Base-by-base conservation (phyloP, 2,888 invertebrate genomes). In the Lordiphosa andalusiaca region DNA sequence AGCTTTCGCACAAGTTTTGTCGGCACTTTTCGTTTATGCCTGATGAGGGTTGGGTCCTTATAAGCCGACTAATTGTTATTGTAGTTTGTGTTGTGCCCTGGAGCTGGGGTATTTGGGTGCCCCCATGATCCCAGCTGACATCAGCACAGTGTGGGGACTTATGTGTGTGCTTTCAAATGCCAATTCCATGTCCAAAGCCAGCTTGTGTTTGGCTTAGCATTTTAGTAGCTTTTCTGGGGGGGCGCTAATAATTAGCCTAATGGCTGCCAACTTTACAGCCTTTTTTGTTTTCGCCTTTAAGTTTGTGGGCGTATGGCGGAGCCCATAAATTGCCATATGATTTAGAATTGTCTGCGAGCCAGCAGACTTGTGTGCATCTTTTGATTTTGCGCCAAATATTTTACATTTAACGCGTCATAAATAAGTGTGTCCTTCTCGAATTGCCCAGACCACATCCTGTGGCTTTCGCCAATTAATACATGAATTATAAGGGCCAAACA, bases 391-490 rank as follows among this genome's bases (percentile, higher is more conserved):
- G 83, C 76, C 75, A 84, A 67, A 84, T 80, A 80, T 69, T 84
- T 80, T 82, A 82, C 71, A 82, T 67, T 73, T 67, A 69, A 69
- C 60, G 50, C 52, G 63, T 63, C 71, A 84, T 81, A 81, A 81
- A 81, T 83, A 82, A 78, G 56, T 55, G 37, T 30, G 51, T 19
- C 55, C 40, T 30, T 63, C 51, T 39, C 49, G 33, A 35, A 37
- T 57, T 53, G 41, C 35, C 37, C 3, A 25, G 13, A 9, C 37
- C 42, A 37, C 5, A 16, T 53, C 56, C 61, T 66, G 63, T 67
- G 75, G 53, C 66, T 72, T 71, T 82, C 58, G 83, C 80, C 80
- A 81, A 84, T 81, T 80, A 80, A 80, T 84, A 73, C 66, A 70
- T 84, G 75, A 80, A 67, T 84, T 81, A 81, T 82, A 84, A 75